A percentile compares a stretch with the other conserved stretches of the same genome.
phyloP scores from a whole-genome alignment of 2,888 invertebrate genomes.

The Acrobasis consociella region DNA sequence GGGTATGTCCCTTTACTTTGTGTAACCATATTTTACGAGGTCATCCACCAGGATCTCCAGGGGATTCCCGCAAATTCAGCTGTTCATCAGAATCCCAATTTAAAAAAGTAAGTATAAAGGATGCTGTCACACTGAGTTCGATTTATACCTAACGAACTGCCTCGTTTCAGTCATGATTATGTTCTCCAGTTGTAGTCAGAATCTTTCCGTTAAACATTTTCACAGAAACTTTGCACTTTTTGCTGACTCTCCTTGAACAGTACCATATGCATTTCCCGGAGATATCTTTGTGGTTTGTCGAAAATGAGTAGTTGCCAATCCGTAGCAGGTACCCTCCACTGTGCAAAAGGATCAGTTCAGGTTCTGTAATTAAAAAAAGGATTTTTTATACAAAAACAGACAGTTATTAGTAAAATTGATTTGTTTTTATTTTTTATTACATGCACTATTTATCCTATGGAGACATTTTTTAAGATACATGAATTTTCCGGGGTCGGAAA shows the following conservation, averaged over 20 bases:
- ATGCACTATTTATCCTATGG: no score
- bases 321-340: conserved; percentile 45
- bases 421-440: no score
- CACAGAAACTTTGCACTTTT: conserved; percentile 51
- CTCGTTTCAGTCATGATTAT: not conserved
- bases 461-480: no score
- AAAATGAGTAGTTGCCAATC: conserved; percentile 48
- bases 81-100: no score
- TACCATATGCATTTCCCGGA: conserved; percentile 52
- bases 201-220: conserved; percentile 46
- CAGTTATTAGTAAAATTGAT: no score
- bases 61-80: no score
- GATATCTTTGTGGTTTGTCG: conserved; percentile 45
- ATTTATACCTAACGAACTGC: no score
- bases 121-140: no score
- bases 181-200: conserved; percentile 5
- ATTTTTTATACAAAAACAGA: not conserved
- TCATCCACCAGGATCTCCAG: no score
- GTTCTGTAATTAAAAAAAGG: not conserved
- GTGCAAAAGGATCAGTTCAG: not conserved
- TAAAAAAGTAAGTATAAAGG: no score
- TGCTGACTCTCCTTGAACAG: conserved; percentile 57
- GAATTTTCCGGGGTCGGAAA: no score
- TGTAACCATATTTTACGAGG: not conserved
- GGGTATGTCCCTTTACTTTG: no score